phyloP scores from a whole-genome alignment of 2,888 invertebrate species.

The Meiosimyza decipiens region DNA sequence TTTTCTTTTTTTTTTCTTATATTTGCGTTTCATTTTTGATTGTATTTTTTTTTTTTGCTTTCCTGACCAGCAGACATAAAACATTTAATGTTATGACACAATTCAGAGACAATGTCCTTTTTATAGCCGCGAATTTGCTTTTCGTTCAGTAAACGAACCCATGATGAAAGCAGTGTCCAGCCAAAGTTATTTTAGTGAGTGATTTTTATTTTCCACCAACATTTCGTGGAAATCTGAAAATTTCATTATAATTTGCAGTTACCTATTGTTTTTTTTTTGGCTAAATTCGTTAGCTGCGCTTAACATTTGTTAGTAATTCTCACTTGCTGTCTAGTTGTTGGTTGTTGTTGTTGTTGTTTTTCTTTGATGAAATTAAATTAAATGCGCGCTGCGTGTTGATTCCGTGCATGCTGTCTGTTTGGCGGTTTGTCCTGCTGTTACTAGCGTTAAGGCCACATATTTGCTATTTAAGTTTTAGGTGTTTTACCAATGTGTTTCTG shows the following conservation, averaged over 20 bases:
- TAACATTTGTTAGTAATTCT: conserved; percentile 45
- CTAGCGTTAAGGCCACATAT: background rate
- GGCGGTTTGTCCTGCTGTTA: background rate
- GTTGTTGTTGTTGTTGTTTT: conserved; percentile 30
- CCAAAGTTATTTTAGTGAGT: conserved; percentile 18
- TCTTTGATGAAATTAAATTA: conserved; percentile 61
- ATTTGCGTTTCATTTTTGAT: background rate
- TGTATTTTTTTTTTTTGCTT: conserved; percentile 16
- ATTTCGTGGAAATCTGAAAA: conserved; percentile 42
- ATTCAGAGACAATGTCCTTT: conserved; percentile 50
- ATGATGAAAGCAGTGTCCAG: conserved; percentile 13
- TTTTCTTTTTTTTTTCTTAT: too few relatives aligned
- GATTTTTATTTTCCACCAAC: conserved; percentile 29
- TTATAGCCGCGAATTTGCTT: conserved; percentile 17
- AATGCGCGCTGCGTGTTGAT: conserved; percentile 60
- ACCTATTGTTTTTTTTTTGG: conserved; percentile 39
- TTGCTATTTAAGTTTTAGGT: conserved; percentile 1
- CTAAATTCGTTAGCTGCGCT: conserved; percentile 39
- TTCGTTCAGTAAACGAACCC: conserved; percentile 21
- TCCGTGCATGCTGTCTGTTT: conserved; percentile 3
- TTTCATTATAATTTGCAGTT: conserved; percentile 44
- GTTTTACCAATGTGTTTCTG: background rate
- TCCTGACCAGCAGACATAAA: conserved; percentile 61
- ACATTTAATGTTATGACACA: conserved; percentile 58
- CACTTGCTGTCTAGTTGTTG: conserved; percentile 21